Evolutionary conservation across 2,888 invertebrate genomes (phyloP).

Genomic region (Acronicta psi): DNA sequence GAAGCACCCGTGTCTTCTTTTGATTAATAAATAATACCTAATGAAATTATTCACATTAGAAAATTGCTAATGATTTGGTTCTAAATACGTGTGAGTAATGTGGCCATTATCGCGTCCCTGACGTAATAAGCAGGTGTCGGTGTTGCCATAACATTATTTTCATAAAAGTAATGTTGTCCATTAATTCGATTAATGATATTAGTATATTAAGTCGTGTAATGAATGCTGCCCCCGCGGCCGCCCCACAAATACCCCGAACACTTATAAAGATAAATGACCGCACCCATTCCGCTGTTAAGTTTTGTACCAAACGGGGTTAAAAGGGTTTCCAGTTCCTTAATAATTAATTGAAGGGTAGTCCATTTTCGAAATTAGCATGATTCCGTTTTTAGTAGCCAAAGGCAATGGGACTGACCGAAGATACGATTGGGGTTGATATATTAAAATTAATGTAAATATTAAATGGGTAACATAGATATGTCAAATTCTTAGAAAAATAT

Average conservation of each 20-base stretch:
- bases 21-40: no score
- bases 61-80: no score
- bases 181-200: slow-evolving; percentile 54
- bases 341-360: slow-evolving; percentile 81
- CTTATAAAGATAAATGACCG: slow-evolving; percentile 82
- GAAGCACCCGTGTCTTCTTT: no score
- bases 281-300: slow-evolving; percentile 69
- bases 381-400: slow-evolving; percentile 65
- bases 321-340: slow-evolving; percentile 80
- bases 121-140: neutral
- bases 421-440: slow-evolving; percentile 49
- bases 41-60: no score
- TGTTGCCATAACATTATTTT: slow-evolving; percentile 25
- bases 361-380: slow-evolving; percentile 73
- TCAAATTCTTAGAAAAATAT: slow-evolving; percentile 21
- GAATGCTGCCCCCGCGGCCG: slow-evolving; percentile 58
- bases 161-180: slow-evolving; percentile 27
- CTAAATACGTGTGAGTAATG: no score
- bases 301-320: slow-evolving; percentile 73
- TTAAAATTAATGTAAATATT: slow-evolving; percentile 50
- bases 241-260: slow-evolving; percentile 67
- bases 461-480: slow-evolving; percentile 21
- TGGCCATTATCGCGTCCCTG: no score
- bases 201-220: slow-evolving; percentile 71
- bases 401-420: slow-evolving; percentile 45